Base-by-base conservation (phyloP, 2,888 invertebrate species). In the Andrena camellia region DNA sequence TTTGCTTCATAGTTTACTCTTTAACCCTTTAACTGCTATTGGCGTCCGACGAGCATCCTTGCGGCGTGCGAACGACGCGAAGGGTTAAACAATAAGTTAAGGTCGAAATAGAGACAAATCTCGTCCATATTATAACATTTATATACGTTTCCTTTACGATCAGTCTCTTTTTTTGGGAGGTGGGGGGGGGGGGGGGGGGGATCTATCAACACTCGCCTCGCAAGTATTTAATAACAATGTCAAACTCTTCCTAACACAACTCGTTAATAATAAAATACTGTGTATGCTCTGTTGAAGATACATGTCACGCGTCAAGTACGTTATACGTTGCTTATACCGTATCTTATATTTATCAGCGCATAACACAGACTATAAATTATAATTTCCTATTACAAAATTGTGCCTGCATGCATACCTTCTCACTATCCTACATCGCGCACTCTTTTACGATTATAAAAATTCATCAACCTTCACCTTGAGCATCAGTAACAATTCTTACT, bases 151-250 rank as follows among this genome's bases (percentile, higher is more conserved):
- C n/a, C 60, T 76, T 76, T 48, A 70, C 60, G 64, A 73, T 66
- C 85, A 88, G 88, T 86, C 86, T 86, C 77, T 85, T 83, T 64
- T 60, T 6, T 68, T 20, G 66, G 81, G 86, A 60, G 81, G 29
- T 6, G 70, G 26, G 66, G 76, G 85, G 63, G 81, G 35, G 8
- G 66, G 23, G 63, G 81, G 86, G 60, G 80, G 4, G 1, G 17
- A 13, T 81, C 73, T 85, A 66, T 20, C 29, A 62, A 77, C 67
- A 78, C 78, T 83, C 80, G 77, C 35, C 7, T 71, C 13, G 63
- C 69, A 79, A 85, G 62, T 73, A 69, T 60, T 62, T 50, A 68
- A 78, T 63, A 78, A 75, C 72, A 70, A 71, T 29, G 7, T 60
- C 68, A 73, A 70, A 72, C 48, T 71, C 71, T 42, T 26, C 35